These are phyloP conservation scores for Falco novaeseelandiae DNA, from an alignment of 2,797 vertebrate species.

Conservation along the genomic window DNA sequence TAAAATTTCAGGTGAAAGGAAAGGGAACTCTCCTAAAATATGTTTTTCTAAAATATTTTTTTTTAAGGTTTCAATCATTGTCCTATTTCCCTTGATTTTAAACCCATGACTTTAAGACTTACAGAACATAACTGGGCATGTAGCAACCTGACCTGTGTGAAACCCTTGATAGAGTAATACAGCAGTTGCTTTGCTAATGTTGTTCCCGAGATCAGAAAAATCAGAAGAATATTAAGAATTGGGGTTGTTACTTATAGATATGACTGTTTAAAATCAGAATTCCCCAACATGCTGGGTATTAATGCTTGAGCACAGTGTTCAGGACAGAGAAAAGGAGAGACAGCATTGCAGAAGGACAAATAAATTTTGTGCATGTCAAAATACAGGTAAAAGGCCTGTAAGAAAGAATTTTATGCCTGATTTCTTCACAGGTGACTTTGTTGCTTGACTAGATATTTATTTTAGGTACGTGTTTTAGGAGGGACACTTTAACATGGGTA, in stretches of 20 bases:
- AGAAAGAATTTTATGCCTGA: neutral
- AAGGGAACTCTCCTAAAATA: neutral
- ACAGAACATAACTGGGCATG: neutral
- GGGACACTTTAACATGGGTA: neutral
- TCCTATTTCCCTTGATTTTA: neutral
- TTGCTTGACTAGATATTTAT: neutral
- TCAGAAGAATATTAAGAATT: neutral
- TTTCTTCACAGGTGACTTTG: neutral
- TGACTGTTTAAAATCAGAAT: neutral
- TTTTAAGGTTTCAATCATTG: neutral
- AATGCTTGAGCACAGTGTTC: neutral
- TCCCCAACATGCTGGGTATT: neutral
- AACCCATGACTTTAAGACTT: neutral
- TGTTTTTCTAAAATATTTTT: neutral
- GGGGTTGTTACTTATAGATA: neutral
- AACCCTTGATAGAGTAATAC: neutral
- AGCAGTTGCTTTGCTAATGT: neutral
- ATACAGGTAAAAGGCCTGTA: neutral
- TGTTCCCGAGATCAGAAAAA: neutral
- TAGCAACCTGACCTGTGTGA: neutral
- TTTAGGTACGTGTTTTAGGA: neutral
- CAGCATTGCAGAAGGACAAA: neutral
- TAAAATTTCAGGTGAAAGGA: neutral
- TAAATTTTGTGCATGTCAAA: neutral
- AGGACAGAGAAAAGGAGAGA: neutral